Evolutionary conservation across 2,888 invertebrate species (phyloP).

Genomic region (Ceriagrion tenellum): DNA sequence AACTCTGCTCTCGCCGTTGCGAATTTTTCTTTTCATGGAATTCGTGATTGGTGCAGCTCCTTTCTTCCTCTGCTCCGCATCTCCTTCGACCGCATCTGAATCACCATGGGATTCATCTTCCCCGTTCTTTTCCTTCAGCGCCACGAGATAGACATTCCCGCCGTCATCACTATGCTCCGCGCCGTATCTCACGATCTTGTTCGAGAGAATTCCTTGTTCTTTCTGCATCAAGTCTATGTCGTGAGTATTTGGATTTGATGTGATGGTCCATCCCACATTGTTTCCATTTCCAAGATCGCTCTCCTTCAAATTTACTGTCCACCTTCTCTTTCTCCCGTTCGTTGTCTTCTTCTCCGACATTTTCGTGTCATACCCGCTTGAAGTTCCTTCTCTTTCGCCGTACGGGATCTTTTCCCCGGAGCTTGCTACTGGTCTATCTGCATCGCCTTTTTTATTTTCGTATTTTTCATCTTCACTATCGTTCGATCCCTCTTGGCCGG

Average conservation of each 20-base stretch:
- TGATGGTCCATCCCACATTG: neutral
- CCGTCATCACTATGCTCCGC: neutral
- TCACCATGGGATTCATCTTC: neutral
- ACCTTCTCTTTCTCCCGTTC: neutral
- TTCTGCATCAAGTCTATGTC: neutral
- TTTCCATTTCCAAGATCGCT: neutral
- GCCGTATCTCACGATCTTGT: neutral
- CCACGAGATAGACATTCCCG: neutral
- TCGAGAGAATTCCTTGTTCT: neutral
- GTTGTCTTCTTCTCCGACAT: neutral
- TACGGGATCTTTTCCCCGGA: neutral
- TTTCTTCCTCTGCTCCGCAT: neutral
- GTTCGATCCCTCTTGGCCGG: neutral
- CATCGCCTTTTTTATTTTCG: neutral
- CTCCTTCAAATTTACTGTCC: neutral
- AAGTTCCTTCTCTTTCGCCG: neutral
- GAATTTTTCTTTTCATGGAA: neutral
- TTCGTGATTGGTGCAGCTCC: neutral
- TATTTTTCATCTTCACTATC: neutral
- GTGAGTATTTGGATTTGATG: neutral
- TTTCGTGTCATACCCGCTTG: neutral
- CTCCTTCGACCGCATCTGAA: neutral
- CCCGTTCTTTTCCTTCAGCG: neutral
- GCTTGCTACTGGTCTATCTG: neutral
- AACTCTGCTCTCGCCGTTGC: neutral